Evolutionary conservation across 1,140 invertebrate genomes (phyloP).

Genomic region (Pseudomyrmex flavicornis): DNA sequence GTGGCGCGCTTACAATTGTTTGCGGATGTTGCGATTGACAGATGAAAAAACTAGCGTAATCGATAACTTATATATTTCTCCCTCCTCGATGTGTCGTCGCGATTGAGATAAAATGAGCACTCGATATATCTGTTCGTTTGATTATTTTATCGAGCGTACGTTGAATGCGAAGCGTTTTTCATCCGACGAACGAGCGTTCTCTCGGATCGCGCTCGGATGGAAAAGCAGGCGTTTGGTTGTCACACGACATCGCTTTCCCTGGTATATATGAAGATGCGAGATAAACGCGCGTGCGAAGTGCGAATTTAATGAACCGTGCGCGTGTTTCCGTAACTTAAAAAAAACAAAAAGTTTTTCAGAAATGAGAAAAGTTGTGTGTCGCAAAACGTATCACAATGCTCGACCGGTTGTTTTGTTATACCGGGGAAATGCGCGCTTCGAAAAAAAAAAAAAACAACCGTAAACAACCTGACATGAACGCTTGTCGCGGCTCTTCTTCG

Average conservation of each 20-base stretch:
- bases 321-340: no score
- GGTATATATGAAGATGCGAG: background rate
- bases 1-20: slow-evolving; percentile 20
- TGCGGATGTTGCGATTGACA: background rate
- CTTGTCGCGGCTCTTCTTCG: slow-evolving; percentile 64
- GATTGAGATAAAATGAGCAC: slow-evolving; percentile 23
- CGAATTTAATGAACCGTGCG: slow-evolving; percentile 1
- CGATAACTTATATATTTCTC: background rate
- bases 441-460: slow-evolving; percentile 5
- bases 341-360: background rate
- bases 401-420: slow-evolving; percentile 15
- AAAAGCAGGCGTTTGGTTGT: slow-evolving; percentile 64
- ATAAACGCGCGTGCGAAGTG: background rate
- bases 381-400: slow-evolving; percentile 10
- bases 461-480: slow-evolving; percentile 59
- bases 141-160: background rate
- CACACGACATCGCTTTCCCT: slow-evolving; percentile 55
- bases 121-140: slow-evolving; percentile 6
- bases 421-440: slow-evolving; percentile 57
- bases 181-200: slow-evolving; percentile 3
- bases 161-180: slow-evolving; percentile 28
- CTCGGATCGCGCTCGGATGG: background rate
- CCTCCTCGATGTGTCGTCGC: slow-evolving; percentile 17
- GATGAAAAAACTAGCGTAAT: background rate
- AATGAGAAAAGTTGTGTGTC: background rate